Conservation (phyloP, 2,797 vertebrate genomes). For the Poecilia picta region DNA sequence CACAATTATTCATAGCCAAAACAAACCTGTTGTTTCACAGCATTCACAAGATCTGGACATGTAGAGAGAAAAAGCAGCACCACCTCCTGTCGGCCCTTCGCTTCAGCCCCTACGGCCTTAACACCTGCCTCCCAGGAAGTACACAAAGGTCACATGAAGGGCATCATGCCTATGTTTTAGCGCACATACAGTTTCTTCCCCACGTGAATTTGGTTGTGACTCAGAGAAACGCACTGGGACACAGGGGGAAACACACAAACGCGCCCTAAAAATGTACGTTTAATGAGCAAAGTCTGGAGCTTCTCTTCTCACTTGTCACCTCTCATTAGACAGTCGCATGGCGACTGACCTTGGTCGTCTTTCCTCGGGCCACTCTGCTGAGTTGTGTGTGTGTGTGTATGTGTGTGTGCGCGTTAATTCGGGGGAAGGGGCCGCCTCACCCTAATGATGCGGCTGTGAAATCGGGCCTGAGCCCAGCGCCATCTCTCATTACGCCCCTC, state of each 20-base stretch:
- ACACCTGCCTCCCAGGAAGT: constrained; percentile 41
- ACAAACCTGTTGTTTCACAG: background rate
- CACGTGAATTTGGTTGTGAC: constrained; percentile 40
- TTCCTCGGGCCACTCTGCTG: constrained; percentile 54
- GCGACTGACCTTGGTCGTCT: constrained; percentile 82
- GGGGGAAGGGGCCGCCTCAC: constrained; percentile 57
- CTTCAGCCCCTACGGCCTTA: constrained; percentile 56
- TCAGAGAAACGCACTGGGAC: constrained; percentile 36
- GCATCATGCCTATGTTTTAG: constrained; percentile 28
- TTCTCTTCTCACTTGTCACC: constrained; percentile 84
- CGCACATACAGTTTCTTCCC: constrained; percentile 28
- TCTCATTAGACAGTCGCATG: constrained; percentile 78
- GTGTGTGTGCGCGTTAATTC: constrained; percentile 44
- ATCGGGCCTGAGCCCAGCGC: constrained; percentile 78
- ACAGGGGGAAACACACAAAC: constrained; percentile 34
- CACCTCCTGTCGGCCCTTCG: constrained; percentile 58
- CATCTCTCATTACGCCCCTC: constrained; percentile 81
- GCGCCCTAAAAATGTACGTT: constrained; percentile 71
- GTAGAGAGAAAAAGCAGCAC: constrained; percentile 43
- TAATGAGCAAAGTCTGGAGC: constrained; percentile 76
- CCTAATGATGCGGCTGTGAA: constrained; percentile 85
- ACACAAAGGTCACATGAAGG: constrained; percentile 65
- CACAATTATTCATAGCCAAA: background rate
- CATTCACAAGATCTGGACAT: background rate
- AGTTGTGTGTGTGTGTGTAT: constrained; percentile 44